These are phyloP conservation scores for Semnopithecus entellus DNA, from an alignment of 2,113 vertebrate species.

Conservation along the genomic window DNA sequence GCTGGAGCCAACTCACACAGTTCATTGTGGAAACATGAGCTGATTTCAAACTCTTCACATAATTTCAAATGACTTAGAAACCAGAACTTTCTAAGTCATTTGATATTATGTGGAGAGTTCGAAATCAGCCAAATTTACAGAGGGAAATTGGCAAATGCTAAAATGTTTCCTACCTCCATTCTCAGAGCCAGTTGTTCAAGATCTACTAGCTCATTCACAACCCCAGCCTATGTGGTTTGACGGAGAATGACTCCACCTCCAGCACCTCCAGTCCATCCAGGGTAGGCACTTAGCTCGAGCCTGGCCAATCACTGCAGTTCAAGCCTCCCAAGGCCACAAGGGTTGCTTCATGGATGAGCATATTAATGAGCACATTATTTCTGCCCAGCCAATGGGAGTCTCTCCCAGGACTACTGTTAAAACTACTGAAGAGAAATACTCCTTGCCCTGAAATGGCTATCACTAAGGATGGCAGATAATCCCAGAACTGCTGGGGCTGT, in stretches of 20 bases:
- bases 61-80: too few relatives aligned
- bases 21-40: not conserved
- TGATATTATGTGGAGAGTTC: not conserved
- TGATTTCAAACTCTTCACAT: too few relatives aligned
- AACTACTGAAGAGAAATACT: not conserved
- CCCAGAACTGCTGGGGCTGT: not conserved
- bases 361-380: not conserved
- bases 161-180: not conserved
- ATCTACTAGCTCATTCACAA: not conserved
- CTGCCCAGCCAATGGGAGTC: not conserved
- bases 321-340: not conserved
- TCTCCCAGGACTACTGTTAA: not conserved
- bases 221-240: not conserved
- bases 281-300: not conserved
- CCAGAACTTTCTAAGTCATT: not conserved
- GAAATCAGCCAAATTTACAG: not conserved
- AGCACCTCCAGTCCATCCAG: too few relatives aligned
- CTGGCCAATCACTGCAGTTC: not conserved
- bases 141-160: not conserved
- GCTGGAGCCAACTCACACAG: not conserved
- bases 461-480: not conserved
- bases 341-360: not conserved
- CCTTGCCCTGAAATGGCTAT: not conserved
- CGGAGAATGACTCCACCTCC: not conserved
- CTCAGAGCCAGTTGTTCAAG: not conserved